Conservation (phyloP, 2,888 invertebrate genomes). For the Sinohyriopsis cumingii region DNA sequence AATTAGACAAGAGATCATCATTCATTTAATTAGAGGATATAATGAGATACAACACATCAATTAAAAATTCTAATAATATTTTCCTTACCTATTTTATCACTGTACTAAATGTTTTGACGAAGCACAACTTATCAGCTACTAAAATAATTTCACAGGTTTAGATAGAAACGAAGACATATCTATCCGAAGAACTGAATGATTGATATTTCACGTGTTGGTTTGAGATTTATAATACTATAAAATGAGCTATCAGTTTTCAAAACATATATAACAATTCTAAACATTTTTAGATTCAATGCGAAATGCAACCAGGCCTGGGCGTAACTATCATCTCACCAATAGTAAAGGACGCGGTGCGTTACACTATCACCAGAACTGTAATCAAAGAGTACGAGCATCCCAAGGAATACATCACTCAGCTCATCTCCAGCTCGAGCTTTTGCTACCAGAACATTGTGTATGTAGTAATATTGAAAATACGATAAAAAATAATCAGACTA, state of each 20-base stretch:
- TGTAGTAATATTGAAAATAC: conserved; percentile 1
- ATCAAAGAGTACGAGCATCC: conserved; percentile 18
- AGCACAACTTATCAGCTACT: no score
- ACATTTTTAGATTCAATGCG: conserved; percentile 37
- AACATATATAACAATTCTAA: background rate
- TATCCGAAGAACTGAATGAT: no score
- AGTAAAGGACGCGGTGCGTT: background rate
- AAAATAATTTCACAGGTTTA: no score
- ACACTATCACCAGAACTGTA: conserved; percentile 8
- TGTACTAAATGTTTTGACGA: no score
- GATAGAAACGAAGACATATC: no score
- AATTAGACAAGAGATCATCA: no score
- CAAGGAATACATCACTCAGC: conserved; percentile 27
- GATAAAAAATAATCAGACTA: no score
- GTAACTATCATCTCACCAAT: conserved; percentile 34
- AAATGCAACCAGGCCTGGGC: conserved; percentile 35
- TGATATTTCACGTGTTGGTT: no score
- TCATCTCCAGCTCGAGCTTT: conserved; percentile 38
- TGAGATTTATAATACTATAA: background rate
- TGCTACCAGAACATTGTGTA: conserved; percentile 46
- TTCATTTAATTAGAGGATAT: no score
- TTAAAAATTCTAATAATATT: no score
- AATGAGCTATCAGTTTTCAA: background rate
- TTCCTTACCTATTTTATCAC: no score
- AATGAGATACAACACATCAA: no score